These are phyloP conservation scores for Mythimna impura DNA, from an alignment of 2,888 invertebrate species.

Conservation along the genomic window DNA sequence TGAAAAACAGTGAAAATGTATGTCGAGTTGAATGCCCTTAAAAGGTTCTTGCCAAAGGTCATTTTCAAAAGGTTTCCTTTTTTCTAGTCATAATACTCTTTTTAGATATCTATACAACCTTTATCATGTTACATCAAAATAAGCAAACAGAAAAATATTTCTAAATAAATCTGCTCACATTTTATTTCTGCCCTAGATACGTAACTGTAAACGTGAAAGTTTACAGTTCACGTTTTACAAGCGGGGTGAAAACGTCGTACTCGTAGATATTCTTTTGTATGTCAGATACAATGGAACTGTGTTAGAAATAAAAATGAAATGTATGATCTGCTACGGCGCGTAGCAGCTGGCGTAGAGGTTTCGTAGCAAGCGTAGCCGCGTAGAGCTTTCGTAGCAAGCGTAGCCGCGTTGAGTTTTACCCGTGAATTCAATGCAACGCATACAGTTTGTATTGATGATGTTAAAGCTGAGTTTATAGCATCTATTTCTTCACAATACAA, in stretches of 20 bases:
- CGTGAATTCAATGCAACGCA: constrained; percentile 21
- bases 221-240: constrained; percentile 12
- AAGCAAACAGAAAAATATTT: constrained; percentile 1
- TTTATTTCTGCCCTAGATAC: constrained; percentile 25
- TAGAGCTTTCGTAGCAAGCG: constrained; percentile 49
- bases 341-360: constrained; percentile 20
- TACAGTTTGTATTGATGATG: no score
- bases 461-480: no score
- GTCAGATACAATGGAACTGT: constrained; percentile 29
- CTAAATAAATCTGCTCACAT: constrained; percentile 19
- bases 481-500: no score
- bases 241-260: constrained; percentile 2
- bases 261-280: constrained; percentile 40
- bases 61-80: not conserved
- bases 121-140: not conserved
- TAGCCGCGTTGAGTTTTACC: constrained; percentile 41
- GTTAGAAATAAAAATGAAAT: constrained; percentile 46
- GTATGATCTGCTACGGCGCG: constrained; percentile 45
- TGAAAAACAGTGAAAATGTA: no score
- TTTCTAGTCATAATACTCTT: not conserved
- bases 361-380: constrained; percentile 45
- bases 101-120: not conserved
- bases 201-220: constrained; percentile 12
- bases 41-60: not conserved
- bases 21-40: not conserved